Evolutionary conservation across 92 coral and sea anemone species (phyloP).

Genomic region (Actinernus sp.): DNA sequence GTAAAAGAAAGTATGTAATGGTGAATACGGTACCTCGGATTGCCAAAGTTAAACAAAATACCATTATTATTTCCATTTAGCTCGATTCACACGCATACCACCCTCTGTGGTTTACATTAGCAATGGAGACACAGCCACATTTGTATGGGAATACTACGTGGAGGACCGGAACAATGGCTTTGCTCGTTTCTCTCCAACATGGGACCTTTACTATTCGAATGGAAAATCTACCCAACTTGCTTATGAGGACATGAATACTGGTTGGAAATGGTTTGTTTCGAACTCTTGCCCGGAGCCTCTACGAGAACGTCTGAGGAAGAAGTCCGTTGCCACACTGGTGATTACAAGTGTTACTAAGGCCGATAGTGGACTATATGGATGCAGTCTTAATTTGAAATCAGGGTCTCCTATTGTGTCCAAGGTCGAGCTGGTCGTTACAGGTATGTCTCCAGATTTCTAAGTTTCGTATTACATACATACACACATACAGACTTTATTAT

Average conservation of each 20-base stretch:
- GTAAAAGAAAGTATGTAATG: no score
- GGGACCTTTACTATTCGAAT: conserved; percentile 5
- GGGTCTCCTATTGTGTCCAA: conserved; percentile 15
- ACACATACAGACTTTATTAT: no score
- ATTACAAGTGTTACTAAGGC: conserved; percentile 1
- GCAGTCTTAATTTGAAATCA: conserved; percentile 8
- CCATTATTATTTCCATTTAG: neutral
- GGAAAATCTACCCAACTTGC: conserved; percentile 3
- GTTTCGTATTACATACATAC: no score
- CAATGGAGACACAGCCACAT: conserved; percentile 2
- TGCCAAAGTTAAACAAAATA: no score
- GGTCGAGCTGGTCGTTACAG: conserved; percentile 23
- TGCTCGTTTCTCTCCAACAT: conserved; percentile 11
- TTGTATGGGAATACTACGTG: conserved; percentile 25
- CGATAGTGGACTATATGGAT: conserved; percentile 19
- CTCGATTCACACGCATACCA: neutral
- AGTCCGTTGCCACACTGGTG: conserved; percentile 14
- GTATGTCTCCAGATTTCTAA: no score
- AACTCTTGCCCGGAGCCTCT: neutral
- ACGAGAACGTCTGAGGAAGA: conserved; percentile 7
- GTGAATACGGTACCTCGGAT: no score
- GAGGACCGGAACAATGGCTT: conserved; percentile 1
- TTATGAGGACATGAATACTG: conserved; percentile 11
- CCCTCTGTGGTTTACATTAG: neutral
- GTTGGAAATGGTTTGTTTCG: conserved; percentile 16